Evolutionary conservation across 2,888 invertebrate genomes (phyloP).

Genomic region (Diarsia dahlii): DNA sequence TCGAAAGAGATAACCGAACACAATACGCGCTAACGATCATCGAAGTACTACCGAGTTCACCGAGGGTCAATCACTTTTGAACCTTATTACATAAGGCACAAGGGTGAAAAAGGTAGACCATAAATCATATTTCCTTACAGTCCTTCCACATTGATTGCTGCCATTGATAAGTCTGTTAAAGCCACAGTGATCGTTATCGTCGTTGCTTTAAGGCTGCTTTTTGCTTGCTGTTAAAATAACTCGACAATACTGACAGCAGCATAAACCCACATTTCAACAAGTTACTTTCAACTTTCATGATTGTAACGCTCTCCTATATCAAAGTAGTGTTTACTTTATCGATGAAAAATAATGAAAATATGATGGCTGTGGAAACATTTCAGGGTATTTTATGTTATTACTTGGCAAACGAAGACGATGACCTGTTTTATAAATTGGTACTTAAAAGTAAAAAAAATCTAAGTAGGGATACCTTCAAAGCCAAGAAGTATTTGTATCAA

Average conservation of each 20-base stretch:
- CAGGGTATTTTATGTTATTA: conserved; percentile 20
- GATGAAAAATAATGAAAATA: conserved; percentile 62
- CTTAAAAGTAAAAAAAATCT: neutral
- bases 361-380: conserved; percentile 41
- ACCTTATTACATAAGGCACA: too few species aligned
- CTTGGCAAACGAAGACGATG: neutral
- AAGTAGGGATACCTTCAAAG: neutral
- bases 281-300: conserved; percentile 33
- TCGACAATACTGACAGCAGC: conserved; percentile 34
- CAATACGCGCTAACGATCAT: neutral
- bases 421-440: neutral
- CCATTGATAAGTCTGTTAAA: neutral
- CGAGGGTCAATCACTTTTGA: too few species aligned
- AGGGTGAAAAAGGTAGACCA: too few species aligned
- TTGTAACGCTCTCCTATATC: conserved; percentile 35
- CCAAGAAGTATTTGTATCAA: neutral
- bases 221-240: neutral
- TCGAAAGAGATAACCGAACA: neutral
- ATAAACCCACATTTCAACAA: conserved; percentile 26
- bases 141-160: neutral
- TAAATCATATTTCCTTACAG: neutral
- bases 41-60: too few species aligned
- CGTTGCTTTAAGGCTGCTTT: neutral
- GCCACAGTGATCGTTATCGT: neutral
- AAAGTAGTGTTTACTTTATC: conserved; percentile 56